These are phyloP conservation scores for Apeira syringaria DNA, from an alignment of 2,888 invertebrate genomes.

Conservation along the genomic window DNA sequence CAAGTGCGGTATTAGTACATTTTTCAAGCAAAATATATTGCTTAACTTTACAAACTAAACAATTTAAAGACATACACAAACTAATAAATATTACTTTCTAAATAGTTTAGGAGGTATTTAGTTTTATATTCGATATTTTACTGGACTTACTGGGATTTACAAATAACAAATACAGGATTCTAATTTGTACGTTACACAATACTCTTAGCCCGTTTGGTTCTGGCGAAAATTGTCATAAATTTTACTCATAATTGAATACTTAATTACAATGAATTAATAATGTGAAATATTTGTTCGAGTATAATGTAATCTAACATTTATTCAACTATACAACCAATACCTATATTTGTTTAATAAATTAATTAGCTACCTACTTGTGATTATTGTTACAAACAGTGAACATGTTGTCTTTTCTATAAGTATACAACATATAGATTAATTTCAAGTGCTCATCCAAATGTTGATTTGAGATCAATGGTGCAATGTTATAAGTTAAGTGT, in stretches of 20 bases:
- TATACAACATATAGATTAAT: not conserved
- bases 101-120: conserved; percentile 13
- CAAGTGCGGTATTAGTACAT: conserved; percentile 13
- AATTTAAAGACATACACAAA: conserved; percentile 11
- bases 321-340: not conserved
- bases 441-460: conserved; percentile 1
- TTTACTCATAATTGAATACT: conserved; percentile 6
- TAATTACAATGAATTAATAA: not conserved
- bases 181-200: conserved; percentile 1
- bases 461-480: conserved; percentile 2
- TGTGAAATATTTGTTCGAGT: conserved; percentile 5
- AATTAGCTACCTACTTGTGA: not conserved
- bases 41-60: conserved; percentile 9
- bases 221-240: conserved; percentile 10
- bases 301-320: not conserved
- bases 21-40: conserved; percentile 14
- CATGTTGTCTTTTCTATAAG: not conserved
- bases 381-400: not conserved
- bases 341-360: not conserved
- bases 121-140: conserved; percentile 11
- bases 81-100: conserved; percentile 9
- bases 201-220: conserved; percentile 1
- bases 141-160: conserved; percentile 5
- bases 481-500: conserved; percentile 1
- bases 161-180: not conserved